Evolutionary conservation across 1,140 invertebrate genomes (phyloP), one percentile per base, ranked within the genome.

Genomic region (Heliconius congener): DNA sequence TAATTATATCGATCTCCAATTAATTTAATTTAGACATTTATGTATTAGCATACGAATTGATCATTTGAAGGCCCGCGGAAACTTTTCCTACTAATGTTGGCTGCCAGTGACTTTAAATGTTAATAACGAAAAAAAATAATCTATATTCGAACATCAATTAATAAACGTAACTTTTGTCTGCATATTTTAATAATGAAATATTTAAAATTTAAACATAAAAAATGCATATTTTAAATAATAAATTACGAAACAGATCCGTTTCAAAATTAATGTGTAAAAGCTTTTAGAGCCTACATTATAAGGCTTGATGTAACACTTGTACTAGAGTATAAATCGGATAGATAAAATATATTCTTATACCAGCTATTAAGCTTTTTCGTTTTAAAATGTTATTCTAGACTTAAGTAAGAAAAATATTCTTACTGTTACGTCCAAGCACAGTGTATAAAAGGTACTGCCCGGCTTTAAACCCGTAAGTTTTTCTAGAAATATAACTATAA

Each of bases 211-310:
- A 13, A 60, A 60, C 2, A 60, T 60, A 60, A 66, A 13, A 66
- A 27, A 27, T 27, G 9, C 9, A 66, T 27, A 66, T 23, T 27
- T 52, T 19, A 52, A 52, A 66, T 66, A 66, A 66, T 66, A 66
- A 13, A 30, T 66, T 66, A 27, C 60, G 11, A 66, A 66, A 30
- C 30, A 66, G 27, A 66, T 27, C 27, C 27, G 60, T 66, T 66
- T 66, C n/a, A 66, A 66, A 66, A 66, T 27, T 13, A 66, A 66
- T 30, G 60, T 66, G 55, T 60, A 60, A 60, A 66, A 66, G 60
- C 60, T 66, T 66, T 66, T 66, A 66, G 27, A 66, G 60, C 27
- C 60, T 66, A 66, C 60, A 27, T 30, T 66, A 66, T 19, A 18
- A 19, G 50, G 18, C 50, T 18, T 52, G 50, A 19, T 52, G 50